Conservation (phyloP, 1,140 invertebrate genomes). For the Latrodectus geometricus region DNA sequence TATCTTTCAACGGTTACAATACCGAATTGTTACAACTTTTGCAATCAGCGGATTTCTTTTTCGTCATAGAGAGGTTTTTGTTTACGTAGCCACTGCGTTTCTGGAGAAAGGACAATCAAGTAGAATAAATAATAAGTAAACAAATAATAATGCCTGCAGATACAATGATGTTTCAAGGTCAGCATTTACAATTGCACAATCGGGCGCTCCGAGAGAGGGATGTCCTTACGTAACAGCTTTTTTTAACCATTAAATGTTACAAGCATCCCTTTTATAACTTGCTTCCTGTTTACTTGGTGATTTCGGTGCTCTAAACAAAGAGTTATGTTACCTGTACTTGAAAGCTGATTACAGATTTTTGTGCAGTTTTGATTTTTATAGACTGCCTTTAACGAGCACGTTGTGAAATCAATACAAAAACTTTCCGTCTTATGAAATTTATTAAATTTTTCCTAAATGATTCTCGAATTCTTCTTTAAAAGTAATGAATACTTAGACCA, state of each 20-base stretch:
- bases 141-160: slow-evolving; percentile 1
- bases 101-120: neutral
- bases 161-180: neutral
- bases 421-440: no score
- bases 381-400: no score
- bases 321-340: neutral
- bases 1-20: neutral
- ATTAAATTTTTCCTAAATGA: no score
- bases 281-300: neutral
- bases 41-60: neutral
- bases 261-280: neutral
- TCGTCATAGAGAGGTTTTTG: neutral
- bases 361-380: no score
- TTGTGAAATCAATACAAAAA: no score
- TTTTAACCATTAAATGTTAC: neutral
- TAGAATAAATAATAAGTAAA: slow-evolving; percentile 1
- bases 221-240: neutral
- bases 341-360: neutral
- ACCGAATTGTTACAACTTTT: neutral
- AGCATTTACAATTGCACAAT: neutral
- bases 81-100: neutral
- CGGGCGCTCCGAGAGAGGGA: neutral
- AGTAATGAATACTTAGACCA: no score
- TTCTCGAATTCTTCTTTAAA: no score
- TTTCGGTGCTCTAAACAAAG: neutral